phyloP scores from a whole-genome alignment of 2,888 invertebrate genomes.

The Clunio marinus region DNA sequence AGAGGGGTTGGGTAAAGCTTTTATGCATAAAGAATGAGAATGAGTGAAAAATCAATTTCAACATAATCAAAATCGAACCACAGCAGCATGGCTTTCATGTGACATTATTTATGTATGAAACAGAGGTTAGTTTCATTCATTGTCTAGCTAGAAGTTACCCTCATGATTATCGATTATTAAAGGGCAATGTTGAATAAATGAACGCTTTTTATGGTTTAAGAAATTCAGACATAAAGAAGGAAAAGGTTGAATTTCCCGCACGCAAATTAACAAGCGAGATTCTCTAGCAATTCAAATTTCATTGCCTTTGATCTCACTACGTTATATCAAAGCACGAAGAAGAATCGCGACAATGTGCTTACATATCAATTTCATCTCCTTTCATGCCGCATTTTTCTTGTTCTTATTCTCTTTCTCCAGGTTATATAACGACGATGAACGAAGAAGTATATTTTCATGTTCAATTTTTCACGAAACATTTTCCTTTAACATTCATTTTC shows the following conservation, averaged over 20 bases:
- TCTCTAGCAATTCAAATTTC: background rate
- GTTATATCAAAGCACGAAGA: background rate
- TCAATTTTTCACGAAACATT: background rate
- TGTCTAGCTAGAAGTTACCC: background rate
- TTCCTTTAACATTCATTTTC: background rate
- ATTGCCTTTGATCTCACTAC: slow-evolving; percentile 1
- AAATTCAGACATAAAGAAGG: background rate
- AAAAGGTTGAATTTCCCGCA: background rate
- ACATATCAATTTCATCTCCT: slow-evolving; percentile 16
- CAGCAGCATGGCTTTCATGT: too few relatives aligned
- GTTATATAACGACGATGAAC: background rate
- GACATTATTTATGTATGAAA: slow-evolving; percentile 19
- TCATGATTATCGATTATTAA: slow-evolving; percentile 11
- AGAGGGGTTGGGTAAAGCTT: background rate
- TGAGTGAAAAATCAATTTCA: background rate
- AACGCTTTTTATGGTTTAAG: background rate
- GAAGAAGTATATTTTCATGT: background rate
- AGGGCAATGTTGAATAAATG: slow-evolving; percentile 5
- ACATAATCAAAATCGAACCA: background rate
- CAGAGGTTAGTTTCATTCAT: background rate
- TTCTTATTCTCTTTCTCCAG: background rate
- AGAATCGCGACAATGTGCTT: background rate
- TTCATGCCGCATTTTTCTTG: background rate
- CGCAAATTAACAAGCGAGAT: background rate
- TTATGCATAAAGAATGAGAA: too few relatives aligned